Evolutionary conservation across 2,797 vertebrate species (phyloP), one percentile per base, ranked within the genome.

Genomic region (Enteromius argenteus): DNA sequence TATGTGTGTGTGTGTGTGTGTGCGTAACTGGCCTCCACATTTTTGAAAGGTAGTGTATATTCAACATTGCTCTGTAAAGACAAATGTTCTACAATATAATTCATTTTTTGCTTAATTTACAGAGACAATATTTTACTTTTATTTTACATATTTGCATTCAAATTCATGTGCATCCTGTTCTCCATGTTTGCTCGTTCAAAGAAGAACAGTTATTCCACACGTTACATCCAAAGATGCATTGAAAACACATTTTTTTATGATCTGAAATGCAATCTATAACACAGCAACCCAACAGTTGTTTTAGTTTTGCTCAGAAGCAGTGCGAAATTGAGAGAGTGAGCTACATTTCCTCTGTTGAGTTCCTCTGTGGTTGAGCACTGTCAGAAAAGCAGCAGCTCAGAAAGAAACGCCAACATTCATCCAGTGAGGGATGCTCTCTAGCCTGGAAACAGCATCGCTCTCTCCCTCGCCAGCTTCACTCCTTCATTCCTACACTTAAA

Each of bases 341-440:
- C 51, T 44, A 72, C 83, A 81, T 88, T 89, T 89, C 86, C 88
- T 89, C 62, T 67, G 53, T 44, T 58, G 81, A 81, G 81, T 84
- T 88, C 84, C 81, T 88, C 74, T 88, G 66, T 75, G 80, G 76
- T 69, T 13, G 23, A 83, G 60, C 77, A 17, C 64, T 76, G 79
- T 51, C 62, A 53, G 30, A 72, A 73, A 68, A 30, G 17, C 46
- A 82, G 35, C 17, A 83, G 14, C 32, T 80, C 66, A n/a, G 35
- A 53, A 39, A 85, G 66, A 74, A 79, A 42, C 23, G 77, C 21
- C 49, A 79, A 46, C 58, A 27, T 76, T 82, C 42, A 37, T 64
- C 64, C 53, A 1, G 8, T 13, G 64, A 56, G 14, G 13, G 73
- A 84, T 74, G 67, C 23, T 72, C 15, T 32, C 19, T 23, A 27